Percentiles rank a stretch among this genome's conserved stretches.
Conservation (phyloP, 2,888 invertebrate genomes). For the Scrobipalpa atriplicella region DNA sequence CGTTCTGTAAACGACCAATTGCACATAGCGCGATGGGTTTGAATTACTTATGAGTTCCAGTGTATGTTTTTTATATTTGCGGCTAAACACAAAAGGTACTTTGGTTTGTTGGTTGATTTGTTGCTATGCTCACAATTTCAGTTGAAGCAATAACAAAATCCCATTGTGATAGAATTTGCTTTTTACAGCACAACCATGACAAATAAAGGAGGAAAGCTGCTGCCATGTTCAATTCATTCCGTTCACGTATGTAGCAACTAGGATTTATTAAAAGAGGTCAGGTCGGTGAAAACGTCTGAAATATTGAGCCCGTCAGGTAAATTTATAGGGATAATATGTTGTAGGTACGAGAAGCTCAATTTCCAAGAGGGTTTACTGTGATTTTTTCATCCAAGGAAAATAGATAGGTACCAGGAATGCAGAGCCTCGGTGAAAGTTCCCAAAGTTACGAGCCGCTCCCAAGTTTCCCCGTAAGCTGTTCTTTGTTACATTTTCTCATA, state of each 20-base stretch:
- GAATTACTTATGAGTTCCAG: background rate
- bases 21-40: background rate
- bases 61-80: background rate
- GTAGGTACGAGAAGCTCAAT: conserved; percentile 68
- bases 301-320: conserved; percentile 78
- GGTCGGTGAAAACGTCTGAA: conserved; percentile 76
- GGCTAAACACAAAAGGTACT: background rate
- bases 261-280: conserved; percentile 77
- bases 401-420: conserved; percentile 47
- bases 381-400: conserved; percentile 58
- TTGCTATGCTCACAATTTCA: background rate
- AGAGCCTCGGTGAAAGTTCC: conserved; percentile 44
- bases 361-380: conserved; percentile 69
- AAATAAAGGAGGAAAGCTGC: conserved; percentile 21
- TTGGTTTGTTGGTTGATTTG: background rate
- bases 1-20: conserved; percentile 9
- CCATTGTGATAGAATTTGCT: conserved; percentile 34
- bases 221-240: conserved; percentile 40
- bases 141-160: background rate
- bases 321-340: conserved; percentile 80
- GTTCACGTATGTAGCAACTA: conserved; percentile 43
- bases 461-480: conserved; percentile 20
- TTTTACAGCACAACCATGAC: conserved; percentile 40
- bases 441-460: conserved; percentile 23
- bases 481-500: conserved; percentile 24